Base-by-base conservation (phyloP, 92 coral and sea anemone genomes). In the Blastomussa wellsi region DNA sequence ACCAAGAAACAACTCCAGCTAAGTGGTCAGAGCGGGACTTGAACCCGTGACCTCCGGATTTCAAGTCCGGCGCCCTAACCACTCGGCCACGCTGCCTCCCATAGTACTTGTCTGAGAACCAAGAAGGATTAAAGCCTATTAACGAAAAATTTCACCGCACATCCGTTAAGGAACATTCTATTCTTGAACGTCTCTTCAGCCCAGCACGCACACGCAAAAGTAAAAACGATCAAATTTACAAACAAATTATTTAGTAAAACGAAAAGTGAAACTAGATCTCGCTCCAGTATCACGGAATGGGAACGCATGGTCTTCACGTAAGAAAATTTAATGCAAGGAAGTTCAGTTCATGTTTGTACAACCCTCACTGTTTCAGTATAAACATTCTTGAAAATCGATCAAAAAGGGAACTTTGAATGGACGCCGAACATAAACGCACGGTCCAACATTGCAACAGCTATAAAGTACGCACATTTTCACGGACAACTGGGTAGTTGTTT, bases 381-480 rank as follows among this genome's bases (percentile, higher is more conserved):
- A 72, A 38, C 77, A 44, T 72, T 41, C 2, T 42, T 38, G 28
- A 7, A 72, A n/a, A 72, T 14, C 59, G 22, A 14, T 52, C 59
- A 52, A 52, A 52, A 7, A 17, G 65, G 65, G 24, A 57, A 57
- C 65, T 22, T n/a, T 57, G 12, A 24, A 7, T 11, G 53, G 5
- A 42, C 10, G 16, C 11, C 42, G 4, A 29, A 13, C 36, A 44
- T 28, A 74, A 24, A 1, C 4, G 12, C 52, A 26, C 6, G 78
- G 78, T 74, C 78, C 78, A 44, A 74, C 52, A 74, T 74, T 74
- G 47, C 78, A n/a, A n/a, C n/a, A 2, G 29, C 5, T 5, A 28
- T 15, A 29, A 74, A 74, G 59, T 59, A 74, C 78, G 55, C 59
- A 74, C 44, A 28, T 12, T 20, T 28, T 26, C 19, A 11, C 20